phyloP scores from a whole-genome alignment of 2,888 invertebrate species.

The Campopleginae sp. region DNA sequence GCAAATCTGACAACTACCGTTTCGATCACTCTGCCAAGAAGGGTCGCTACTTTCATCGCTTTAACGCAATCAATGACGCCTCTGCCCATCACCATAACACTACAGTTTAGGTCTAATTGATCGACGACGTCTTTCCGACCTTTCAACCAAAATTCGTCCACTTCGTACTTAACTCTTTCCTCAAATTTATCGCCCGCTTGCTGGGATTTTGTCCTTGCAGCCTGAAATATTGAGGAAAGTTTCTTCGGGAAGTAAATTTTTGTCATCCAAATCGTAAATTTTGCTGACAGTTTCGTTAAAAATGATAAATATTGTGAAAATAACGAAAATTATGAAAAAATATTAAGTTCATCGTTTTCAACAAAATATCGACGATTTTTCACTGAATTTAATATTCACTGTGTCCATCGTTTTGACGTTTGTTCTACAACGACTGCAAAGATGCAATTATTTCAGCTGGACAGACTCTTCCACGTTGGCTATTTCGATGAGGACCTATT shows the following conservation, averaged over 20 bases:
- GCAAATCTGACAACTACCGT: slow-evolving; percentile 24
- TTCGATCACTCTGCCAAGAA: slow-evolving; percentile 13
- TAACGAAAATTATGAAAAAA: too few species aligned
- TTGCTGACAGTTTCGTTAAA: too few species aligned
- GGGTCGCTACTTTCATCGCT: slow-evolving; percentile 16
- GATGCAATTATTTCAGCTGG: not conserved
- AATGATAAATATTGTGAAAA: too few species aligned
- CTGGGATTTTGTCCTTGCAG: too few species aligned
- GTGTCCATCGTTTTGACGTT: not conserved
- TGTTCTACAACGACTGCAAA: not conserved
- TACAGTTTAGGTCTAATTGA: slow-evolving; percentile 9
- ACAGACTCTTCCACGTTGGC: not conserved
- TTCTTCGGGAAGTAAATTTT: too few species aligned
- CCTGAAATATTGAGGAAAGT: too few species aligned
- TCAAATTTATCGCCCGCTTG: not conserved
- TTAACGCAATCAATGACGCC: slow-evolving; percentile 7
- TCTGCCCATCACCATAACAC: not conserved
- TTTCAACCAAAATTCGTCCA: not conserved
- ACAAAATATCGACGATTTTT: too few species aligned
- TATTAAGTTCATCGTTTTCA: too few species aligned
- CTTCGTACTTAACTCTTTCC: not conserved
- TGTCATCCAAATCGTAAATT: too few species aligned
- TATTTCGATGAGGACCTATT: not conserved
- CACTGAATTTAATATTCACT: too few species aligned
- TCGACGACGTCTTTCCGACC: slow-evolving; percentile 2